Conservation (phyloP, 1,140 invertebrate genomes). For the Aphelenchoides fujianensis region DNA sequence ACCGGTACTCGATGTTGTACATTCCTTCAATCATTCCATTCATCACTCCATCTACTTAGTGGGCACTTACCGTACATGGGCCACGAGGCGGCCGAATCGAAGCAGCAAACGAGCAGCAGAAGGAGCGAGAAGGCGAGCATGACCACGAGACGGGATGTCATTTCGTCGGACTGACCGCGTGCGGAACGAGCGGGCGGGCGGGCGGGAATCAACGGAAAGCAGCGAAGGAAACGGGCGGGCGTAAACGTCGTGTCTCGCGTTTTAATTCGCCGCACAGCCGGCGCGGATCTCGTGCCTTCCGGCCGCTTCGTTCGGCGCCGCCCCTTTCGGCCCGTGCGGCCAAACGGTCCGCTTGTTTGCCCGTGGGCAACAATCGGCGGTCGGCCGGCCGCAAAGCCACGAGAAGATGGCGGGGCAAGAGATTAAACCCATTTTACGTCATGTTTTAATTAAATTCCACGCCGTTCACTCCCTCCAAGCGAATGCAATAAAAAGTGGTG, state of each 20-base stretch:
- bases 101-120: not conserved
- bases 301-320: not conserved
- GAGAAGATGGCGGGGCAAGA: not conserved
- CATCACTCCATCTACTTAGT: too few species aligned
- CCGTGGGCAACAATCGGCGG: not conserved
- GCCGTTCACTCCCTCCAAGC: not conserved
- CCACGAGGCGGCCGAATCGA: not conserved
- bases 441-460: not conserved
- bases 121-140: not conserved
- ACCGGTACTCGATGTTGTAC: not conserved
- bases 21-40: too few species aligned
- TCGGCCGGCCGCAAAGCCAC: not conserved
- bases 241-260: not conserved
- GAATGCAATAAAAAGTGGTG: not conserved
- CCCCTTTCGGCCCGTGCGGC: not conserved
- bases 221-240: too few species aligned
- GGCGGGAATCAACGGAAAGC: not conserved
- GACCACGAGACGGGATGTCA: not conserved
- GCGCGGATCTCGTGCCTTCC: not conserved
- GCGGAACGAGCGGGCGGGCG: too few species aligned
- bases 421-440: not conserved
- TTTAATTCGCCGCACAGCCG: not conserved
- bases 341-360: not conserved
- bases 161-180: too few species aligned
- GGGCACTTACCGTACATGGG: not conserved